Evolutionary conservation across 2,113 vertebrate genomes (phyloP).

Genomic region (Macroglossus sobrinus): DNA sequence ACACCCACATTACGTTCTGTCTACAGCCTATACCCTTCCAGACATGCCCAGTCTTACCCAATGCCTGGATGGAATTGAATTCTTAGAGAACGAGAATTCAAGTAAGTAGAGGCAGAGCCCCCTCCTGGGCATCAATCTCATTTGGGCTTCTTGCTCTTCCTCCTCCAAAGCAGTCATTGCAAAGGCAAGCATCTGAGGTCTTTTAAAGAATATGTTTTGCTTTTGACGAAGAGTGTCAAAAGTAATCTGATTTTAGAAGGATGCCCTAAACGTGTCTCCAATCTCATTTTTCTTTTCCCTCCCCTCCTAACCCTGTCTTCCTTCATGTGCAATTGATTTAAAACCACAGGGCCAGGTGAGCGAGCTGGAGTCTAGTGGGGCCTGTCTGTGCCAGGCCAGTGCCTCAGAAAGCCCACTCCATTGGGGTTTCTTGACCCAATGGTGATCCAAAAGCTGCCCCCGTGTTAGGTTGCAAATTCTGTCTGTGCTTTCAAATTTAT

Average conservation of each 20-base stretch:
- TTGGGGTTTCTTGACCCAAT: not conserved
- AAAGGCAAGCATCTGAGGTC: not conserved
- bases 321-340: fast-evolving
- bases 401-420: not conserved
- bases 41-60: not conserved
- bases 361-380: not conserved
- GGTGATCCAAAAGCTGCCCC: not conserved
- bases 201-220: not conserved
- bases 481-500: not conserved
- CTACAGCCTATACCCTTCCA: not conserved
- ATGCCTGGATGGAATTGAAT: not conserved
- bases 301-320: not conserved
- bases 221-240: not conserved
- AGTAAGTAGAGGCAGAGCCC: not conserved
- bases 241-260: not conserved
- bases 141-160: not conserved
- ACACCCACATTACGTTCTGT: not conserved
- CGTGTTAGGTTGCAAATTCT: not conserved
- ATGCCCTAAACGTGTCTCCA: not conserved
- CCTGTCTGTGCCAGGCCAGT: not conserved
- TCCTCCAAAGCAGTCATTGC: not conserved
- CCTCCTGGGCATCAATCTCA: not conserved
- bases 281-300: not conserved
- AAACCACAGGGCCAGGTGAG: not conserved
- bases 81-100: not conserved